A percentile compares a stretch with the other conserved stretches of the same genome.
These are phyloP conservation scores for Diaperis boleti DNA, from an alignment of 2,888 invertebrate genomes.

Conservation along the genomic window DNA sequence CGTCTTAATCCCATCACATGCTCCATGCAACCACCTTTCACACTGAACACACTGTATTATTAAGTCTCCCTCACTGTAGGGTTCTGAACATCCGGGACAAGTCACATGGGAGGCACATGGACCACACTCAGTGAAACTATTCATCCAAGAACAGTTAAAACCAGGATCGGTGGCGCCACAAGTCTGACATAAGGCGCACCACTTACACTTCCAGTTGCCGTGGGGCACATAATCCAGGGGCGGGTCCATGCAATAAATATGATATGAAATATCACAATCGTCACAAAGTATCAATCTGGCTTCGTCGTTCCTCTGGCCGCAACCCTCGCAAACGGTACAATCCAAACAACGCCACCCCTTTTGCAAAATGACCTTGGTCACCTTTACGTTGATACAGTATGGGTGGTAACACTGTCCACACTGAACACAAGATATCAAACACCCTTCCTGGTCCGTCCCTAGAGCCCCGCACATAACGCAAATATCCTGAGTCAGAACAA, in stretches of 20 bases:
- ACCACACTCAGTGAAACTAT: slow-evolving; percentile 89
- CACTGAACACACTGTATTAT: slow-evolving; percentile 96
- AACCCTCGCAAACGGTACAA: slow-evolving; percentile 99
- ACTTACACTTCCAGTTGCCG: slow-evolving; percentile 98
- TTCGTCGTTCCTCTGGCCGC: slow-evolving; percentile 97
- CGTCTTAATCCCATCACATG: slow-evolving; percentile 88
- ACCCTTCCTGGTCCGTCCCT: slow-evolving; percentile 94
- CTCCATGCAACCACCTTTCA: slow-evolving; percentile 94
- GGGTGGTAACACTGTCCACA: slow-evolving; percentile 99
- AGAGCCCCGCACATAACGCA: slow-evolving; percentile 99
- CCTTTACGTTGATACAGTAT: slow-evolving; percentile 96
- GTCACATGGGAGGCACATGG: slow-evolving; percentile 90
- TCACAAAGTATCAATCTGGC: slow-evolving; percentile 95
- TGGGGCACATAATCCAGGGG: slow-evolving; percentile 93
- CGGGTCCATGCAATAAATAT: slow-evolving; percentile 98
- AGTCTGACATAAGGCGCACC: slow-evolving; percentile 92
- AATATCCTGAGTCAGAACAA: slow-evolving; percentile 92
- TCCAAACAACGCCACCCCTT: slow-evolving; percentile 91
- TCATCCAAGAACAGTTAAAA: slow-evolving; percentile 82
- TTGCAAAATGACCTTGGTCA: slow-evolving; percentile 90
- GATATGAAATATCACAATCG: slow-evolving; percentile 99
- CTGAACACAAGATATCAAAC: slow-evolving; percentile 95
- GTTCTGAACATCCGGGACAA: slow-evolving; percentile 88
- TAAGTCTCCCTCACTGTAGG: slow-evolving; percentile 91
- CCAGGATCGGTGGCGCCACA: slow-evolving; percentile 90